These are phyloP conservation scores for Cotesia chilonis DNA, from an alignment of 1,140 invertebrate species.

Conservation along the genomic window DNA sequence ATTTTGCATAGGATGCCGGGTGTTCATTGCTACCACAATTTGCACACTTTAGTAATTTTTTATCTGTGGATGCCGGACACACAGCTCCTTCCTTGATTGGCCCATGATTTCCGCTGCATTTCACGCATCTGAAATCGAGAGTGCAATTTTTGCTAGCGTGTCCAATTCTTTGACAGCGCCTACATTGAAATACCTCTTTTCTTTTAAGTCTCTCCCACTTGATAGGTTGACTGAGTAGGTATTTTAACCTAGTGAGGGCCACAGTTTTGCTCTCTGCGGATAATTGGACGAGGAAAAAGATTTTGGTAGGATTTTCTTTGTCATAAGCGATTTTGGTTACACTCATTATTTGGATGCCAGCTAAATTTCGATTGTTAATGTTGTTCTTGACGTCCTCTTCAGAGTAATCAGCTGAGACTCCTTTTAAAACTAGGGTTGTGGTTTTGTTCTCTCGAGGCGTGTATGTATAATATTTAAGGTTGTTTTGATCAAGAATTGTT, in stretches of 20 bases:
- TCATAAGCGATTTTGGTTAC: conserved; percentile 8
- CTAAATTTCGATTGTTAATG: background rate
- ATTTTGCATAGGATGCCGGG: conserved; percentile 36
- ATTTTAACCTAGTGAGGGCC: background rate
- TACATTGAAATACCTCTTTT: conserved; percentile 16
- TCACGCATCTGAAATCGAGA: conserved; percentile 23
- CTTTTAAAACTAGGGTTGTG: too few species aligned
- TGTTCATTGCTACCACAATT: conserved; percentile 37
- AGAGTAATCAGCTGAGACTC: too few species aligned
- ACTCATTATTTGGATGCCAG: background rate
- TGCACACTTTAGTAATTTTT: conserved; percentile 27
- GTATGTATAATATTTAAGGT: background rate
- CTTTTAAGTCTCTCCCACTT: conserved; percentile 26
- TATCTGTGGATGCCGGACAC: background rate
- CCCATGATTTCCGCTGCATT: conserved; percentile 23
- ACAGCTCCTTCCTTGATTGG: conserved; percentile 21
- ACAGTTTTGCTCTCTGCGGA: background rate
- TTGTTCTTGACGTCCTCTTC: conserved; percentile 9
- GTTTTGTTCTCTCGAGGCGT: too few species aligned
- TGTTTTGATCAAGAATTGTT: too few species aligned
- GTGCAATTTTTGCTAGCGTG: conserved; percentile 30
- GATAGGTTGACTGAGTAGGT: conserved; percentile 14
- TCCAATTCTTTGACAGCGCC: conserved; percentile 24
- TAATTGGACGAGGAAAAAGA: conserved; percentile 15
- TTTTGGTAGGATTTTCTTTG: conserved; percentile 3